Conservation (phyloP, 2,113 vertebrate species). For the Cepphus grylle region DNA sequence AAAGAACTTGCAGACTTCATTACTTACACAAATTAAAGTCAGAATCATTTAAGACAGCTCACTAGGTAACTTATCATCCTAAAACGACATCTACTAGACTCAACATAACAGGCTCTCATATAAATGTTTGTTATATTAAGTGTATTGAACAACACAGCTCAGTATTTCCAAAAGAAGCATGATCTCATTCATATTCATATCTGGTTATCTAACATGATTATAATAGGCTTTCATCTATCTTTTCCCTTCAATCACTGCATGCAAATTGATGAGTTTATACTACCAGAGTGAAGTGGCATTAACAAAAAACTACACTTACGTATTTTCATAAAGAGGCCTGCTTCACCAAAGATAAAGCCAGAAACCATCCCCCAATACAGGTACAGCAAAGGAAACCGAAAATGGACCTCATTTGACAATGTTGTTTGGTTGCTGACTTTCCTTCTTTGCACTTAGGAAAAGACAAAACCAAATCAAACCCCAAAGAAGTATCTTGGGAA, state of each 20-base stretch:
- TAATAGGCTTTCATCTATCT: constrained; percentile 21
- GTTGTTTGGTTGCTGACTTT: neutral
- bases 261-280: constrained; percentile 4
- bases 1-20: neutral
- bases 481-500: neutral
- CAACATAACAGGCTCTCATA: neutral
- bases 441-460: neutral
- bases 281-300: neutral
- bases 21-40: neutral
- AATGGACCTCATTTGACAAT: neutral
- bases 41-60: neutral
- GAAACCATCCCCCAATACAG: neutral
- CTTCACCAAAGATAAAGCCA: neutral
- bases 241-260: neutral
- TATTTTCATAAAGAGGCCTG: neutral
- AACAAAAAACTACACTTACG: neutral
- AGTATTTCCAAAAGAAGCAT: neutral
- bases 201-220: constrained; percentile 18
- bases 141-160: neutral
- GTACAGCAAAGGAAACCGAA: neutral
- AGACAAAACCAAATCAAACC: neutral
- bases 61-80: neutral
- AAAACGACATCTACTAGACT: neutral
- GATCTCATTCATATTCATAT: constrained; percentile 41
- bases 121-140: neutral